Evolutionary conservation across 2,888 invertebrate species (phyloP), one percentile per base, ranked within the genome.

Genomic region (Morpho deidamia): DNA sequence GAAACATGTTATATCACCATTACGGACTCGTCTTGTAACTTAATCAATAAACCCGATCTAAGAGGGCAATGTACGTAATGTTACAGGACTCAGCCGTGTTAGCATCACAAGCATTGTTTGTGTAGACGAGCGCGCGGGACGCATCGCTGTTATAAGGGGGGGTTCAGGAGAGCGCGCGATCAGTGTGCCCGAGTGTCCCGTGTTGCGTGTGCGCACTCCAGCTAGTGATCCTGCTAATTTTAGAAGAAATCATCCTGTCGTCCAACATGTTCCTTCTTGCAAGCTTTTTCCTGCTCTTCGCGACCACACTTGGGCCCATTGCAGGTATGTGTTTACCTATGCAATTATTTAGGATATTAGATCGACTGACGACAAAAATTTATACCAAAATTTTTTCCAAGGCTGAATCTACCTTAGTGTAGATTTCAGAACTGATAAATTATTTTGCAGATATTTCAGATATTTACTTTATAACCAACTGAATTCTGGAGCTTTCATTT

Each of bases 171-270:
- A 77, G 75, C 88, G 83, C 86, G 87, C 85, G 86, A 75, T 86
- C 88, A 88, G 88, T 88, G 83, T 83, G 81, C 83, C 86, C 80
- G 79, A 76, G 84, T 83, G 79, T 87, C 88, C 86, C 81, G 86
- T 84, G 85, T 83, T 77, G 81, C 78, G 79, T 76, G 79, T 76
- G 80, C 75, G 84, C 82, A 80, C 77, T 80, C 76, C 79, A 72
- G 63, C 65, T 69, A 68, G 78, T 74, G 78, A 78, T 71, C 71
- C 66, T 69, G 60, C 67, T 68, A 60, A 49, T 56, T 58, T 64
- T 61, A 69, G 67, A 66, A 67, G 59, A 68, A 61, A 65, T 58
- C 66, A 68, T 68, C 67, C 68, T 71, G 67, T 70, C 67, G 70
- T 64, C 70, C 70, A 72, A 70, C 69, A 89, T 89, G 89, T 86